These are phyloP conservation scores for Coracopsis vasa DNA, from an alignment of 2,113 vertebrate species.

Conservation along the genomic window DNA sequence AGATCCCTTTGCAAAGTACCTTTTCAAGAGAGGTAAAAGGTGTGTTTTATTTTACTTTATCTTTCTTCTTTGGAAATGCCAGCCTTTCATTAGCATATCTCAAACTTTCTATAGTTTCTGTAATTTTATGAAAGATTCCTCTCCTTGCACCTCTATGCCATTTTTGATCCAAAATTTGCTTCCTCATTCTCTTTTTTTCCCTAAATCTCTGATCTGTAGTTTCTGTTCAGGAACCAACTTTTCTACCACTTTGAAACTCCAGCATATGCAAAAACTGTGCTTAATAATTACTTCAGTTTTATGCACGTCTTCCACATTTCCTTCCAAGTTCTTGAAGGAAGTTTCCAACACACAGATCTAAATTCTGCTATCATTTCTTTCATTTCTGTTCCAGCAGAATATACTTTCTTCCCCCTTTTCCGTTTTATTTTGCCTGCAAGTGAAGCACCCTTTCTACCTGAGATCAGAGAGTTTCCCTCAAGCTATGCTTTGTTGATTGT, in stretches of 20 bases:
- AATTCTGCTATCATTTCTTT: constrained; percentile 14
- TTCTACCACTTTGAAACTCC: neutral
- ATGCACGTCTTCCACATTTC: neutral
- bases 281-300: neutral
- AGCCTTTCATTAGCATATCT: neutral
- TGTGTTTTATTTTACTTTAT: neutral
- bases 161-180: neutral
- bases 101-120: neutral
- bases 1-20: neutral
- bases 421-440: constrained; percentile 6
- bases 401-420: neutral
- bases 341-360: neutral
- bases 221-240: neutral
- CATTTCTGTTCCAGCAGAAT: constrained; percentile 18
- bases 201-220: neutral
- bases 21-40: neutral
- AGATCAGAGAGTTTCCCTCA: constrained; percentile 33
- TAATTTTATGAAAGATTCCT: neutral
- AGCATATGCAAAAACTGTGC: neutral
- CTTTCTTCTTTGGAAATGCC: neutral
- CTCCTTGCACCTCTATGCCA: neutral
- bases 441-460: constrained; percentile 20
- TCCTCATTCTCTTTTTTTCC: neutral
- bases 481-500: constrained; percentile 17
- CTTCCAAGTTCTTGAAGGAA: constrained; percentile 40